phyloP scores from a whole-genome alignment of 2,888 invertebrate species.

The Lepidocyrtoides sp. region DNA sequence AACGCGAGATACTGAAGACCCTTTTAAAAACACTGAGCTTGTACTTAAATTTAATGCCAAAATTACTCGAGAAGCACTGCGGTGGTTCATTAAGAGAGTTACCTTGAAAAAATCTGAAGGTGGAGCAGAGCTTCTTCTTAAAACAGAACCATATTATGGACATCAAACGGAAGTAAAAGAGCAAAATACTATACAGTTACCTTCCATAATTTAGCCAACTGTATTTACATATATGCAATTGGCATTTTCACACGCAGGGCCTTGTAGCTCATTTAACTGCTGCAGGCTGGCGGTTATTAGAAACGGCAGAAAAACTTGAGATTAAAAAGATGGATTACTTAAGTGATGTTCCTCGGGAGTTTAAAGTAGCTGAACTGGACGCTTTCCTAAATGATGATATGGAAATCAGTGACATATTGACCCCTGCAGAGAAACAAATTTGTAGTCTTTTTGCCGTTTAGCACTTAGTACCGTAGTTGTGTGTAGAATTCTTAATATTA shows the following conservation, averaged over 20 bases:
- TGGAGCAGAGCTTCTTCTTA: constrained; percentile 71
- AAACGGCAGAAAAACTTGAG: constrained; percentile 70
- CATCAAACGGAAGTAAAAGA: neutral
- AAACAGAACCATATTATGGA: constrained; percentile 62
- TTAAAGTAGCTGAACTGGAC: constrained; percentile 53
- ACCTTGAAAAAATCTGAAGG: constrained; percentile 49
- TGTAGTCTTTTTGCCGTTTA: too few species aligned
- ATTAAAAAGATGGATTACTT: constrained; percentile 70
- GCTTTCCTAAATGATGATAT: constrained; percentile 56
- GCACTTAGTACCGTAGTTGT: too few species aligned
- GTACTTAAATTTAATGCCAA: constrained; percentile 65
- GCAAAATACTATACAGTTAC: neutral
- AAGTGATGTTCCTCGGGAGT: constrained; percentile 32
- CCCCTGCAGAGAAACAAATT: constrained; percentile 75
- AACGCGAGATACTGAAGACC: constrained; percentile 45
- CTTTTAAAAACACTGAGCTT: constrained; percentile 64
- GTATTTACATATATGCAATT: neutral
- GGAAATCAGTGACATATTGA: constrained; percentile 49
- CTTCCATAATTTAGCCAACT: neutral
- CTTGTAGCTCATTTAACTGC: constrained; percentile 72
- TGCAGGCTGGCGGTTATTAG: constrained; percentile 47
- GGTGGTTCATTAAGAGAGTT: constrained; percentile 62
- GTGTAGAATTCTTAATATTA: too few species aligned
- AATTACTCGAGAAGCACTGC: constrained; percentile 49
- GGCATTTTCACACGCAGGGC: constrained; percentile 23